phyloP scores from a whole-genome alignment of 2,888 invertebrate species.

The Sinelater perroti region DNA sequence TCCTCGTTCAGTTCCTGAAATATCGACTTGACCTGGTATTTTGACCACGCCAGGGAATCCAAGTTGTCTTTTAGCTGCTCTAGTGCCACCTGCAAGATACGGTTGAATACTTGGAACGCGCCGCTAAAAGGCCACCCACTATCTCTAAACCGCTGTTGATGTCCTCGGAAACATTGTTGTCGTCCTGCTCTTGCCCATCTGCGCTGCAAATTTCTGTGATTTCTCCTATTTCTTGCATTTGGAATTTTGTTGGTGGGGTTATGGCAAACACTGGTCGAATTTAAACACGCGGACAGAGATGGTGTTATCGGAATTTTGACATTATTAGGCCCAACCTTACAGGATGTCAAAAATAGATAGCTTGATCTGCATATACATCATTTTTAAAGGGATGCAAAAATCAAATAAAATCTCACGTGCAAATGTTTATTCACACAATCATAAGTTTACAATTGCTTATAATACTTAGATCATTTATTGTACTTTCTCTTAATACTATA shows the following conservation, averaged over 20 bases:
- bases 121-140: slow-evolving; percentile 18
- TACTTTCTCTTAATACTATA: no score
- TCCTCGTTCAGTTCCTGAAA: neutral
- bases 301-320: slow-evolving; percentile 14
- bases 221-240: slow-evolving; percentile 17
- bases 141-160: slow-evolving; percentile 26
- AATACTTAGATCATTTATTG: no score
- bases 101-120: no score
- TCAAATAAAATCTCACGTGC: no score
- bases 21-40: no score
- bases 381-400: no score
- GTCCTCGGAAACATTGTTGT: neutral
- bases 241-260: neutral
- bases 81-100: no score
- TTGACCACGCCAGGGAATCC: slow-evolving; percentile 1
- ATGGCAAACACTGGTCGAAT: neutral
- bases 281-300: slow-evolving; percentile 11
- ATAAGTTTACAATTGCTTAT: no score
- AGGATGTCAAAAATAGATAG: neutral
- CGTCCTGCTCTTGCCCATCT: neutral
- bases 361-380: no score
- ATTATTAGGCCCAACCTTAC: neutral
- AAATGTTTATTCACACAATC: no score
- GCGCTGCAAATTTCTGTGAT: slow-evolving; percentile 9
- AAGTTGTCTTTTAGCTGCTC: slow-evolving; percentile 22